phyloP scores from a whole-genome alignment of 1,140 invertebrate genomes.

The Orchesella cincta region DNA sequence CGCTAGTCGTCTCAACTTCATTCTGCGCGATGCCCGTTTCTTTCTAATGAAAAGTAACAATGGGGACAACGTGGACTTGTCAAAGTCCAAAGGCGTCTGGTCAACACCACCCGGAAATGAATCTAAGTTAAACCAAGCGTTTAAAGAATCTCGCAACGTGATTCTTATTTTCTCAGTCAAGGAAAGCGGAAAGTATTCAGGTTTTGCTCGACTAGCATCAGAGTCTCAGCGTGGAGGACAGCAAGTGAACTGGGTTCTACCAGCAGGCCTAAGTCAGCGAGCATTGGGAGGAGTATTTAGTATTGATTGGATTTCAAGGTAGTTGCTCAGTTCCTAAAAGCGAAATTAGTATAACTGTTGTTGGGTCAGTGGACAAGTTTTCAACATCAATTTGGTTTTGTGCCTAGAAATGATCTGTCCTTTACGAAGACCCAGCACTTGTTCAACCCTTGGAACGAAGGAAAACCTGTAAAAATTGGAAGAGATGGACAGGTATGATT shows the following conservation, averaged over 20 bases:
- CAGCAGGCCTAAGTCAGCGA: conserved; percentile 88
- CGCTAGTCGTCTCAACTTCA: conserved; percentile 85
- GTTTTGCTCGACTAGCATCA: conserved; percentile 84
- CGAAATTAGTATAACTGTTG: neutral
- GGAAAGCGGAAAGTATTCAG: conserved; percentile 88
- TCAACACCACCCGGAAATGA: conserved; percentile 96
- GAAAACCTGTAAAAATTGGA: conserved; percentile 97
- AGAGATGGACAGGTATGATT: conserved; percentile 84
- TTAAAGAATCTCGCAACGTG: conserved; percentile 87
- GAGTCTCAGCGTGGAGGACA: conserved; percentile 86
- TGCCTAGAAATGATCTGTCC: conserved; percentile 78
- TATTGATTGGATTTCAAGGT: conserved; percentile 90
- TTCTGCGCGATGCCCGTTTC: conserved; percentile 92
- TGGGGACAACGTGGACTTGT: conserved; percentile 90
- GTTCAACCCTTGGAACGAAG: conserved; percentile 98
- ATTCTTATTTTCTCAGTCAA: conserved; percentile 95
- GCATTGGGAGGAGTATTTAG: conserved; percentile 93
- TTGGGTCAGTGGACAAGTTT: too few species aligned
- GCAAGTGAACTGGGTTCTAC: conserved; percentile 90
- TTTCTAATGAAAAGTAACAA: conserved; percentile 98
- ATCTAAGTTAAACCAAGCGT: conserved; percentile 91
- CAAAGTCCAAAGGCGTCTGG: conserved; percentile 95
- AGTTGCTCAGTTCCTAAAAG: too few species aligned
- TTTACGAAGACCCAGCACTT: conserved; percentile 90
- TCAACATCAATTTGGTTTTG: too few species aligned